A percentile compares a stretch with the other conserved stretches of the same genome.
These are phyloP conservation scores for Panopea generosa DNA, from an alignment of 2,888 invertebrate genomes.

Conservation along the genomic window DNA sequence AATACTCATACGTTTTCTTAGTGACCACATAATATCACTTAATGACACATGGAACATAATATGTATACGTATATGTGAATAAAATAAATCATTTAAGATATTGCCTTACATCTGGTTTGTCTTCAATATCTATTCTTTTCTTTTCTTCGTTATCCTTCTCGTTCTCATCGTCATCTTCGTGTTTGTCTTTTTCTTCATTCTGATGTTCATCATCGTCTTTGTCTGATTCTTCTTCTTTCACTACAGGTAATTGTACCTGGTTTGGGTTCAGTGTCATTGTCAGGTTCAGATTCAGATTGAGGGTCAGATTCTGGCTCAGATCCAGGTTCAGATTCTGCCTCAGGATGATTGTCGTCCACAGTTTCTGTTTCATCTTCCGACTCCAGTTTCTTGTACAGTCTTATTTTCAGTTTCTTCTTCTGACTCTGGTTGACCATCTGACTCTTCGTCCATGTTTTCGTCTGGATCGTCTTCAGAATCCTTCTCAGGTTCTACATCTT, in stretches of 20 bases:
- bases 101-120: too few relatives aligned
- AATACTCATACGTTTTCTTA: too few relatives aligned
- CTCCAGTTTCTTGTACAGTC: slow-evolving; percentile 2
- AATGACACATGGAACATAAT: too few relatives aligned
- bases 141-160: neutral
- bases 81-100: too few relatives aligned
- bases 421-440: slow-evolving; percentile 10
- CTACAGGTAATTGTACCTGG: neutral
- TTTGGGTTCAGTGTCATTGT: neutral
- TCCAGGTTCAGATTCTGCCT: neutral
- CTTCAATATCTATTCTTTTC: too few relatives aligned
- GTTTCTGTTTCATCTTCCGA: slow-evolving; percentile 8
- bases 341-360: slow-evolving; percentile 15
- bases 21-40: too few relatives aligned
- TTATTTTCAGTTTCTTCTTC: slow-evolving; percentile 4
- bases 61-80: too few relatives aligned
- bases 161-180: slow-evolving; percentile 2
- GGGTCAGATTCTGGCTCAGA: too few relatives aligned
- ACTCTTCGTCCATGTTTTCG: slow-evolving; percentile 13
- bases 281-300: neutral
- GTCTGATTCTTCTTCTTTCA: neutral
- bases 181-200: neutral
- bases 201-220: slow-evolving; percentile 3
- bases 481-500: slow-evolving; percentile 12
- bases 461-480: slow-evolving; percentile 9